Evolutionary conservation across 2,797 vertebrate species (phyloP).

Genomic region (Triplophysa yarkandensis): DNA sequence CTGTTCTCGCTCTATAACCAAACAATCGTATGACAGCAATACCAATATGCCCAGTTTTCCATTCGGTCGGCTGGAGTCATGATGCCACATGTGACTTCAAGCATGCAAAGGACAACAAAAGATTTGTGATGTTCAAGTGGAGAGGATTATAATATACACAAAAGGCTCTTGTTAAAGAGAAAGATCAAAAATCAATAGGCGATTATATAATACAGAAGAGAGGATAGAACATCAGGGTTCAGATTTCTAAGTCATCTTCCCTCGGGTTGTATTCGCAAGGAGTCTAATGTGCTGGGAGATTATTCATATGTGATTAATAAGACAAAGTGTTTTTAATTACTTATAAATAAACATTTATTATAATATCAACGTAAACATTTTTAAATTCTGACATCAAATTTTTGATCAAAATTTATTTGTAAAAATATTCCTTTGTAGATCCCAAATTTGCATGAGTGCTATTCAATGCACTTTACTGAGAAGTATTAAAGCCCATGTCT

Average conservation of each 20-base stretch:
- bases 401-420: no score
- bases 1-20: constrained; percentile 5
- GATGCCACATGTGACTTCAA: constrained; percentile 19
- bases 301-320: not conserved
- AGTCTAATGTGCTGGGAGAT: not conserved
- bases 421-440: no score
- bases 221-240: not conserved
- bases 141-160: constrained; percentile 12
- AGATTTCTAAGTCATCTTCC: not conserved
- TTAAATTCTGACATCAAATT: no score
- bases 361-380: no score
- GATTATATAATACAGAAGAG: not conserved
- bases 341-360: not conserved
- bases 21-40: constrained; percentile 39
- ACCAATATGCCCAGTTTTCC: constrained; percentile 8
- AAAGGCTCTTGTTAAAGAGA: constrained; percentile 27
- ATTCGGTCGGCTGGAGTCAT: constrained; percentile 12
- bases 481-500: no score
- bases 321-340: not conserved
- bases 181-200: constrained; percentile 37
- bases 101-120: constrained; percentile 2
- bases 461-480: no score
- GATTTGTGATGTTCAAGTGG: not conserved
- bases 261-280: not conserved
- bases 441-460: no score